A percentile compares a stretch with the other conserved stretches of the same genome.
Evolutionary conservation across 2,113 vertebrate species (phyloP).

Genomic region (Nansenia antarctica): DNA sequence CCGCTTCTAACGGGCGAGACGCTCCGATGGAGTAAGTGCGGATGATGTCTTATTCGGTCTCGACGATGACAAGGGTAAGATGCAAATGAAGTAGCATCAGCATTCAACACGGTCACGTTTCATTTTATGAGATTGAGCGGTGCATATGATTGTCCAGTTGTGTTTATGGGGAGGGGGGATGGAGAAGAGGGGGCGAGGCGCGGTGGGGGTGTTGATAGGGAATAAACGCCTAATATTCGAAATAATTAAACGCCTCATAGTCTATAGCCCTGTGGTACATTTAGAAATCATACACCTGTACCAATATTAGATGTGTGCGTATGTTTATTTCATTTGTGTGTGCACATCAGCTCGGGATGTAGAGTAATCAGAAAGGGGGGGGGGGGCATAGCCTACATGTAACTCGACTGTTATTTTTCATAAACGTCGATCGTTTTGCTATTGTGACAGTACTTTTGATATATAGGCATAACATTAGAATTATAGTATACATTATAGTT

Average conservation of each 20-base stretch:
- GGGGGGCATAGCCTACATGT: conserved; percentile 24
- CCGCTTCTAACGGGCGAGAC: conserved; percentile 59
- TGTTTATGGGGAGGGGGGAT: conserved; percentile 58
- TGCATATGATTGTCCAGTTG: conserved; percentile 67
- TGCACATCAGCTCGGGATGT: conserved; percentile 55
- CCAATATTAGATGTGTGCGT: conserved; percentile 2
- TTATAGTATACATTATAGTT: too few species aligned
- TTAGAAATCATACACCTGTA: not conserved
- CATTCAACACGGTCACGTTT: not conserved
- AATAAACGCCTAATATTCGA: conserved; percentile 49
- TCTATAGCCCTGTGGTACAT: not conserved
- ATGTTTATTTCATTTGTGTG: conserved; percentile 41
- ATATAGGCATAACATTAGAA: not conserved
- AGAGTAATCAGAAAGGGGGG: conserved; percentile 48
- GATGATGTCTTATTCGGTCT: conserved; percentile 44
- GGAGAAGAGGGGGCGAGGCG: conserved; percentile 17
- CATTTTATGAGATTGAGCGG: conserved; percentile 23
- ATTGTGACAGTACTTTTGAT: not conserved
- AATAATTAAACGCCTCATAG: conserved; percentile 25
- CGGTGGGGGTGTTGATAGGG: conserved; percentile 47
- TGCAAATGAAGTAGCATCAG: not conserved
- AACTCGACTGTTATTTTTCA: conserved; percentile 9
- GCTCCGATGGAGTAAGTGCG: conserved; percentile 64
- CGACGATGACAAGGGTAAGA: conserved; percentile 74
- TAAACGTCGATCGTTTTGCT: conserved; percentile 12